Conservation (phyloP, 2,888 invertebrate species). For the Leuctra nigra region DNA sequence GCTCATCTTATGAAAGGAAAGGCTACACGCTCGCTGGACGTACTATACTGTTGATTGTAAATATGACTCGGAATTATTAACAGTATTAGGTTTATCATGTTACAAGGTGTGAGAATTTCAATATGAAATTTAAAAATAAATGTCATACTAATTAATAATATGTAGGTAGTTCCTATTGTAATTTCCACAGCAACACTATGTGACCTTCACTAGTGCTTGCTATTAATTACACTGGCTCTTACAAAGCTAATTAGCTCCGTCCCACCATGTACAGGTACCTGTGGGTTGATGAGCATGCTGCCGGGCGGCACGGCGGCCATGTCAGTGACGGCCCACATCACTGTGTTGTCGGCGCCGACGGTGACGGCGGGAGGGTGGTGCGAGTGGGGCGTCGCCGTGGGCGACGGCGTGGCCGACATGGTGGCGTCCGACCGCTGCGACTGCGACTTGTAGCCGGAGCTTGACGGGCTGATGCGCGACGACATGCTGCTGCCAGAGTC, state of each 20-base stretch:
- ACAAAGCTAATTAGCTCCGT: background rate
- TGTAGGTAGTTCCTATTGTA: no score
- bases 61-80: no score
- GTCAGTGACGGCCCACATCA: constrained; percentile 85
- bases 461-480: constrained; percentile 66
- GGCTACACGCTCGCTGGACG: no score
- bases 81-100: no score
- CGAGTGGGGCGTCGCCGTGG: constrained; percentile 48
- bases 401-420: constrained; percentile 65
- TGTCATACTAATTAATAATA: no score
- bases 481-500: constrained; percentile 52
- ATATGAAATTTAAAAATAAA: no score
- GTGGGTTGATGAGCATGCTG: constrained; percentile 80
- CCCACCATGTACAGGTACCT: background rate
- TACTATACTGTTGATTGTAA: no score
- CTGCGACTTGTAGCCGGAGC: constrained; percentile 70
- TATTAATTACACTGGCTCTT: no score
- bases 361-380: constrained; percentile 24
- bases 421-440: constrained; percentile 57
- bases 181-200: no score
- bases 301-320: constrained; percentile 79
- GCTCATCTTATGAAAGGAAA: no score
- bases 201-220: no score
- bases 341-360: constrained; percentile 39
- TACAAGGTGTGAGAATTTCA: no score